phyloP scores from a whole-genome alignment of 2,113 vertebrate species.

The Pluvianellus socialis region DNA sequence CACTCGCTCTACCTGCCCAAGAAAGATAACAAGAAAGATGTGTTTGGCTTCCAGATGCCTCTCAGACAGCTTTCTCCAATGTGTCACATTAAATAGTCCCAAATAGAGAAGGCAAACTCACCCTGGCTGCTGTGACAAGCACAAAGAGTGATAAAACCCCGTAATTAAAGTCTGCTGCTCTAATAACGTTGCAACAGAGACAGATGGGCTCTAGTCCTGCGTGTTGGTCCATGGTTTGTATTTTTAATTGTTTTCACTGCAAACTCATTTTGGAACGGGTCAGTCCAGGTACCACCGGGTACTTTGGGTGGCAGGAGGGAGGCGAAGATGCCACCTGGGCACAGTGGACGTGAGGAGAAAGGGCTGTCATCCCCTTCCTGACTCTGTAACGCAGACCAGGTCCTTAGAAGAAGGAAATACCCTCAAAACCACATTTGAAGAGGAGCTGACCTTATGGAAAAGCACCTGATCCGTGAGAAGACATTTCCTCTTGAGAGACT shows the following conservation, averaged over 20 bases:
- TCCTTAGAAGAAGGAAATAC: not conserved
- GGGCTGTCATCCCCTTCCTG: not conserved
- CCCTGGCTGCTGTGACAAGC: not conserved
- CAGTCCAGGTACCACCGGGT: not conserved
- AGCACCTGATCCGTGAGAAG: not conserved
- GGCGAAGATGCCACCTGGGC: not conserved
- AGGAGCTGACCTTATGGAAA: not conserved
- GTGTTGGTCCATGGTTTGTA: not conserved
- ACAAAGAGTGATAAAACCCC: not conserved
- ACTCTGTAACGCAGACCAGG: not conserved
- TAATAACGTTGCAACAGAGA: not conserved
- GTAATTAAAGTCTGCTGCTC: slow-evolving; percentile 30
- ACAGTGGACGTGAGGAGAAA: not conserved
- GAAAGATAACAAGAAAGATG: slow-evolving; percentile 19
- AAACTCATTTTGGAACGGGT: not conserved
- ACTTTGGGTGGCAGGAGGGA: not conserved
- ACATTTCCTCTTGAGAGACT: not conserved
- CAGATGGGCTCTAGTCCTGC: not conserved
- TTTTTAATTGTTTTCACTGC: not conserved
- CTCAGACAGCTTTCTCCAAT: slow-evolving; percentile 11
- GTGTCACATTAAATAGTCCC: not conserved
- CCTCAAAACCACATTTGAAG: not conserved
- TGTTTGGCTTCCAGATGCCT: not conserved
- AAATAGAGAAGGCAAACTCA: not conserved
- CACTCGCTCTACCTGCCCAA: not conserved